A percentile compares a stretch with the other conserved stretches of the same genome.
phyloP scores from a whole-genome alignment of 2,797 vertebrate genomes.

The Muraenolepis orangiensis region DNA sequence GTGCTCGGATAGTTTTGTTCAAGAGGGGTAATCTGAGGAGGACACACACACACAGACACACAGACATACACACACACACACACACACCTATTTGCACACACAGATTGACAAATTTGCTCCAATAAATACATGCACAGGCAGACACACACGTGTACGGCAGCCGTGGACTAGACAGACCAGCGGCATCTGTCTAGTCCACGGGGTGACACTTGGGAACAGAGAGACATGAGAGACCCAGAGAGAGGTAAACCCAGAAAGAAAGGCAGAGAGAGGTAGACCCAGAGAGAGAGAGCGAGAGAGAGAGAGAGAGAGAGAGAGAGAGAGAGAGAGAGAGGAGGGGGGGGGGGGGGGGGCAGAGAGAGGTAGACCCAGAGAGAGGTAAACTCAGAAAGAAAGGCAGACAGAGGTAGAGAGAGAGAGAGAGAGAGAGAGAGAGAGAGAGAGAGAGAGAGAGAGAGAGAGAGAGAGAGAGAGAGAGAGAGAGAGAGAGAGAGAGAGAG shows the following conservation, averaged over 20 bases:
- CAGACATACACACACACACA: neutral
- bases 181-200: neutral
- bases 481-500: no score
- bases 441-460: neutral
- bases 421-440: neutral
- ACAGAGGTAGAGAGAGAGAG: neutral
- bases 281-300: no score
- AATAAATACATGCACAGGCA: neutral
- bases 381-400: neutral
- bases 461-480: neutral
- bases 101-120: no score
- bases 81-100: neutral
- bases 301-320: neutral
- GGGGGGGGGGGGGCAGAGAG: no score
- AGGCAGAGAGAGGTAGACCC: neutral
- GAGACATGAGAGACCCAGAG: neutral
- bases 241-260: no score
- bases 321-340: no score
- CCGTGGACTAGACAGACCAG: no score
- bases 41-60: neutral
- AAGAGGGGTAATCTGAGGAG: constrained; percentile 50
- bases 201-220: neutral
- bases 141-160: neutral
- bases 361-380: neutral
- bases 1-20: constrained; percentile 43